phyloP scores from a whole-genome alignment of 2,888 invertebrate species.

The Cosmia trapezina region DNA sequence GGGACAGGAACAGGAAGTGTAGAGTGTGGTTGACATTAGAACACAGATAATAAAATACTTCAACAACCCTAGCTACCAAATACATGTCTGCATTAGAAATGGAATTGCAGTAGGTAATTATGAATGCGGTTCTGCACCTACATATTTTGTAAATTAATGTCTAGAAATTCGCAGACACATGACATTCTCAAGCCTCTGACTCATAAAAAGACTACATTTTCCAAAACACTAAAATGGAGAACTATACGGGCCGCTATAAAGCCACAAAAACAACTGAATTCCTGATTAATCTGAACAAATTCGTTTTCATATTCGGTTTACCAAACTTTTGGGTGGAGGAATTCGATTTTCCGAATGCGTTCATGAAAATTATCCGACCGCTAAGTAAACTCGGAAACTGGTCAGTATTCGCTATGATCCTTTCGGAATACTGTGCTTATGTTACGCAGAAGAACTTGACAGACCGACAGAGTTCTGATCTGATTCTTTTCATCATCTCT shows the following conservation, averaged over 20 bases:
- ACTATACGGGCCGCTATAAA: conserved; percentile 26
- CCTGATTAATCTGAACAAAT: conserved; percentile 41
- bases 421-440: conserved; percentile 48
- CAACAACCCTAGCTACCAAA: no score
- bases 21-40: no score
- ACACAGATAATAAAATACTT: no score
- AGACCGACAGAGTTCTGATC: conserved; percentile 52
- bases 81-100: conserved; percentile 32
- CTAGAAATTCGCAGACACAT: conserved; percentile 15
- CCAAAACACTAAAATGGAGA: conserved; percentile 26
- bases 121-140: not conserved
- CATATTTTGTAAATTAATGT: not conserved
- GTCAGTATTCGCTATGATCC: conserved; percentile 6
- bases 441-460: conserved; percentile 65
- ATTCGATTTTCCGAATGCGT: conserved; percentile 44
- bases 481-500: conserved; percentile 34
- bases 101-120: not conserved
- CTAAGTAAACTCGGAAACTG: conserved; percentile 38
- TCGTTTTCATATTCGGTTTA: conserved; percentile 55
- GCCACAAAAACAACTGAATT: conserved; percentile 54
- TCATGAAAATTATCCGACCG: conserved; percentile 44
- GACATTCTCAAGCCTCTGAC: not conserved
- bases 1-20: no score
- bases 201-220: not conserved
- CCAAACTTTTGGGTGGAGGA: conserved; percentile 65